phyloP scores from a whole-genome alignment of 1,140 invertebrate genomes.

The Cryptotermes secundus region DNA sequence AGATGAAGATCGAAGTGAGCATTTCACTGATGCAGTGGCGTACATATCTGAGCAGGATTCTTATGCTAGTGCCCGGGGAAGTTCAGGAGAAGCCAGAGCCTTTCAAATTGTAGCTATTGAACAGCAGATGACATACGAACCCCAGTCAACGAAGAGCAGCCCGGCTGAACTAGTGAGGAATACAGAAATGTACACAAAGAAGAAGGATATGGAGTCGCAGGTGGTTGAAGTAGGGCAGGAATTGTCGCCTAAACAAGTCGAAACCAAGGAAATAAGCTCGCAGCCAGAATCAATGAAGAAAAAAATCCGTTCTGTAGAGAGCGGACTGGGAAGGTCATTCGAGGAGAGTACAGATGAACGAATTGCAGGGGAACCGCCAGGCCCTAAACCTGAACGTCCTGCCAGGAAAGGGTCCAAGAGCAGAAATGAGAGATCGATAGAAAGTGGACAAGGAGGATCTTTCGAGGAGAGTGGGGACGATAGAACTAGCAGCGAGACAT shows the following conservation, averaged over 20 bases:
- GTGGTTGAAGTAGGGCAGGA: background rate
- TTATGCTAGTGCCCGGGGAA: background rate
- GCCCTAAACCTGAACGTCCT: slow-evolving; percentile 6
- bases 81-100: background rate
- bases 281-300: background rate
- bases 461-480: slow-evolving; percentile 24
- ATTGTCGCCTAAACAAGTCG: background rate
- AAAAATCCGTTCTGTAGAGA: slow-evolving; percentile 24
- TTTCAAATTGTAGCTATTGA: slow-evolving; percentile 3
- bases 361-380: background rate
- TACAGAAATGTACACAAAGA: background rate
- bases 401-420: background rate
- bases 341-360: background rate
- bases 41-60: background rate
- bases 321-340: slow-evolving; percentile 23
- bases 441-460: slow-evolving; percentile 26
- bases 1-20: background rate
- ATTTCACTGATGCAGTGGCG: background rate
- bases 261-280: background rate
- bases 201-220: background rate
- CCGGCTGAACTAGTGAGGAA: background rate
- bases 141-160: slow-evolving; percentile 22
- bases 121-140: background rate
- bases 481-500: background rate
- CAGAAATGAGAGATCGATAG: background rate